phyloP scores from a whole-genome alignment of 1,140 invertebrate genomes.

The Plodia interpunctella region DNA sequence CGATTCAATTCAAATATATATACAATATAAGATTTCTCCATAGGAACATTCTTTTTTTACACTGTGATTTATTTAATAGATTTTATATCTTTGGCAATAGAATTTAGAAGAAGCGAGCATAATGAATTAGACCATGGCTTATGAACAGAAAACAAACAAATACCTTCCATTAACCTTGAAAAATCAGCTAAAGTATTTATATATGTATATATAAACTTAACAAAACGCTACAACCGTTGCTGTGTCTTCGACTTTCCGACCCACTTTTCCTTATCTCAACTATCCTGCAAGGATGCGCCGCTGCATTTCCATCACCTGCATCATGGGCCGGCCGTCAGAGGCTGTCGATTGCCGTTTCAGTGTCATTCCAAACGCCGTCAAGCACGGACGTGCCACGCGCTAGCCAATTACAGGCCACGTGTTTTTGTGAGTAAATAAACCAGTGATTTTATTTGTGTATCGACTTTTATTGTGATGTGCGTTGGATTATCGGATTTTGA shows the following conservation, averaged over 20 bases:
- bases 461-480: not conserved
- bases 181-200: too few species aligned
- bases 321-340: not conserved
- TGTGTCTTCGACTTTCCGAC: not conserved
- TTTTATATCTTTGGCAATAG: too few species aligned
- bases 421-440: conserved; percentile 12
- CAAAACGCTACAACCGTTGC: not conserved
- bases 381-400: conserved; percentile 4
- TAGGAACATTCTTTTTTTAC: too few species aligned
- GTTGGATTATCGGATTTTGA: not conserved
- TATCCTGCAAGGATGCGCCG: not conserved
- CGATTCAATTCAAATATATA: too few species aligned
- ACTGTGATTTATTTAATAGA: too few species aligned
- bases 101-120: too few species aligned
- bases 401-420: not conserved
- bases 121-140: too few species aligned
- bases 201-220: too few species aligned
- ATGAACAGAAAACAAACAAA: too few species aligned
- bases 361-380: conserved; percentile 8
- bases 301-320: conserved; percentile 2
- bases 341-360: conserved; percentile 1
- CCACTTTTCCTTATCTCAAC: not conserved
- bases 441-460: not conserved
- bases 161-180: too few species aligned
- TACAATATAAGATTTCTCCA: too few species aligned